Base-by-base conservation (phyloP, 2,113 vertebrate species). In the Pelecanus crispus region DNA sequence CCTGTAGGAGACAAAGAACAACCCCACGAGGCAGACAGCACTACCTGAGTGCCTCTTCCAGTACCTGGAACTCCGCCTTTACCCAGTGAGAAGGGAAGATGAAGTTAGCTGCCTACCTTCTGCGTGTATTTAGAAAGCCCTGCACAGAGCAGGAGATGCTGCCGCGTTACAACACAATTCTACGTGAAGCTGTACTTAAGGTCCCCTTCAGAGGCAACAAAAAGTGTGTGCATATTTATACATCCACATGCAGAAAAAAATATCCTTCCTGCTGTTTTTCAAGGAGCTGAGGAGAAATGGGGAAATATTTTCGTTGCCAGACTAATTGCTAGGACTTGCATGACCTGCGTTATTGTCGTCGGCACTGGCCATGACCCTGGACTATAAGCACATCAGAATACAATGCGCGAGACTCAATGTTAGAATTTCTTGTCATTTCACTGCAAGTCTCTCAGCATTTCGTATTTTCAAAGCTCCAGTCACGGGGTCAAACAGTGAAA, bases 201-300 rank as follows among this genome's bases (percentile, higher is more conserved):
- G 68, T 34, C 21, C 32, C 28, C 44, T 59, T 61, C 40, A 38
- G 29, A 59, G 11, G n/a, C 44, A 75, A 47, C 7, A 45, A 22
- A 45, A 58, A 77, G 13, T 1, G 4, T 25, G n/a, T 7, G 34
- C 10, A 6, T 7, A 59, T 55, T 59, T 55, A 52, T 16, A 67
- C 17, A 24, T 0, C 3, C 4, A 4, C 32, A 6, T 0, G 2
- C 14, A 70, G n/a, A 66, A 68, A 49, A 49, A 80, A 50, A 10
- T 1, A 7, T 6, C 38, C n/a, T 36, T 9, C 26, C 61, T 42
- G 42, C 24, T 79, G 28, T 2, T 90, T 63, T 85, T 42, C n/a
- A 42, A 75, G 52, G 20, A 73, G 32, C 42, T 58, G 42, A 85
- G 5, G 20, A 71, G 56, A 85, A 92, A 63, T 0, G 4, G 22